These are phyloP conservation scores for Sandelia bainsii DNA, from an alignment of 2,797 vertebrate species.

Conservation along the genomic window DNA sequence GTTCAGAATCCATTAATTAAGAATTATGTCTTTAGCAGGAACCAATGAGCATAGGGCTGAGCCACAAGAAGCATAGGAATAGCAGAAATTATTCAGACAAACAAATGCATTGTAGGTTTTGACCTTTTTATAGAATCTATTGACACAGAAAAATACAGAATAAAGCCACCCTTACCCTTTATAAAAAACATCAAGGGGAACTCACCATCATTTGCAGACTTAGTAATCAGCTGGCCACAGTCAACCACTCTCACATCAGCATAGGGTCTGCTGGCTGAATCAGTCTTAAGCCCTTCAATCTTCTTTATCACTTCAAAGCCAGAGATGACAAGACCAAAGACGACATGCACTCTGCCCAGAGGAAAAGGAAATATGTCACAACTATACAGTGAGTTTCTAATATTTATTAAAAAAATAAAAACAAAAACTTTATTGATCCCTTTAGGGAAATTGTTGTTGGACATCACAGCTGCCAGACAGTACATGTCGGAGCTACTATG, in stretches of 20 bases:
- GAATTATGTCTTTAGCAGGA: neutral
- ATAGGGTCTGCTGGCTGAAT: constrained; percentile 95
- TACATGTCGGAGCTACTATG: no score
- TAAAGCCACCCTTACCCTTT: neutral
- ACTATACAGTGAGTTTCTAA: neutral
- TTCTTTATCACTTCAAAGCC: constrained; percentile 98
- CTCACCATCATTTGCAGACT: constrained; percentile 92
- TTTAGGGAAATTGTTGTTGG: no score
- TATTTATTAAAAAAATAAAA: neutral
- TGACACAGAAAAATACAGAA: neutral
- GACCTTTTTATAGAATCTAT: neutral
- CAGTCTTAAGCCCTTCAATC: constrained; percentile 97
- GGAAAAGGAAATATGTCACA: neutral
- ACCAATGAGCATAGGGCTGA: neutral
- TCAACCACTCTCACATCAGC: constrained; percentile 96
- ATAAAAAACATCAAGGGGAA: neutral
- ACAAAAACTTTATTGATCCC: no score
- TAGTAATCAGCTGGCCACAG: constrained; percentile 94
- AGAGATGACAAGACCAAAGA: constrained; percentile 96
- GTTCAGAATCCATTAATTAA: no score
- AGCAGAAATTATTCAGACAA: no score
- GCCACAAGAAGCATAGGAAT: no score
- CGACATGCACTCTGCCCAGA: constrained; percentile 92
- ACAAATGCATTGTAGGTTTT: neutral
- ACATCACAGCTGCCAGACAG: no score